Percentiles rank a stretch among this genome's conserved stretches.
Evolutionary conservation across 2,888 invertebrate genomes (phyloP).

Genomic region (Dryobota labecula): DNA sequence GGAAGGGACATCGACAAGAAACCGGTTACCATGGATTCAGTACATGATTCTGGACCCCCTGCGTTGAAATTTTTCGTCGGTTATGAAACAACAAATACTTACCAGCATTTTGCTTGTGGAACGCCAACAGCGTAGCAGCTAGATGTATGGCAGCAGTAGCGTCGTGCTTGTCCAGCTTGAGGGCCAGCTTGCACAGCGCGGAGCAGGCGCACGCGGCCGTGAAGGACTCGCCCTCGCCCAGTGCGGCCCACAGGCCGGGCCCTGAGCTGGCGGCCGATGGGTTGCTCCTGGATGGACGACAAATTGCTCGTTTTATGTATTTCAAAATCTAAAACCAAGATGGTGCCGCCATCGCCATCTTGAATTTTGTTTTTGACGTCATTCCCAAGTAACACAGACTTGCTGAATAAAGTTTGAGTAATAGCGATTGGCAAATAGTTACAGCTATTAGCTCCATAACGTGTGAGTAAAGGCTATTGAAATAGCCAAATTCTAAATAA

Average conservation of each 20-base stretch:
- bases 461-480: too few relatives aligned
- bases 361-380: background rate
- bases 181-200: constrained; percentile 96
- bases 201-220: constrained; percentile 98
- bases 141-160: constrained; percentile 96
- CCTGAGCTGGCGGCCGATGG: constrained; percentile 32
- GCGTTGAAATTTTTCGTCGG: too few relatives aligned
- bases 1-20: too few relatives aligned
- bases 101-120: constrained; percentile 75
- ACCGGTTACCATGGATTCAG: too few relatives aligned
- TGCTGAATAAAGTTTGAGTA: too few relatives aligned
- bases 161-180: constrained; percentile 80
- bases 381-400: too few relatives aligned
- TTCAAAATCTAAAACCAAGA: background rate
- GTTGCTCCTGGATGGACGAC: background rate
- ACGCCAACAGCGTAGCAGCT: constrained; percentile 94
- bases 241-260: constrained; percentile 94
- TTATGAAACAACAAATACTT: background rate
- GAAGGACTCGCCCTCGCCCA: constrained; percentile 99
- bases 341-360: too few relatives aligned
- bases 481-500: too few relatives aligned
- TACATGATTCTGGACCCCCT: too few relatives aligned
- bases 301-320: background rate
- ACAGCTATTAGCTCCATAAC: too few relatives aligned
- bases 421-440: too few relatives aligned